Percentiles rank a stretch among this genome's conserved stretches.
Conservation (phyloP, 2,888 invertebrate genomes). For the Ischnura elegans region DNA sequence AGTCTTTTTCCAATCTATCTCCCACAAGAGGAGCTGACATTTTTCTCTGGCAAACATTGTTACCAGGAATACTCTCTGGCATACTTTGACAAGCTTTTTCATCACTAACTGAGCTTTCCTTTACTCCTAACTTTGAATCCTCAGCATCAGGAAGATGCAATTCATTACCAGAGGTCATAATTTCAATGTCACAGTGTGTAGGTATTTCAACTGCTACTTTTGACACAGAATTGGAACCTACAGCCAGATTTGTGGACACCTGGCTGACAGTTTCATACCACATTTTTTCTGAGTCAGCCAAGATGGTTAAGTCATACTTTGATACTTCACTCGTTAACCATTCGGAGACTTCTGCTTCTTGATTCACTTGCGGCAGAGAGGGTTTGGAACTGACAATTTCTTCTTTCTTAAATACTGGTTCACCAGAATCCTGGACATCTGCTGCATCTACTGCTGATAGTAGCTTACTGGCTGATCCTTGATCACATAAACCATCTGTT, state of each 20-base stretch:
- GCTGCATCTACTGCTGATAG: not conserved
- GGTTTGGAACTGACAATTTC: not conserved
- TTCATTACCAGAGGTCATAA: not conserved
- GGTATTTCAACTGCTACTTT: not conserved
- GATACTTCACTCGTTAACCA: not conserved
- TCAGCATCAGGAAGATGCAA: not conserved
- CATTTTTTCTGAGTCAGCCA: conserved; percentile 43
- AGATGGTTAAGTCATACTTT: not conserved
- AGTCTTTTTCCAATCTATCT: not conserved
- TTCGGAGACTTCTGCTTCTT: too few species aligned
- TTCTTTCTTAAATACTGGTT: not conserved
- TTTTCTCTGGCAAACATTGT: not conserved
- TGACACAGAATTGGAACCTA: not conserved
- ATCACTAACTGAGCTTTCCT: not conserved
- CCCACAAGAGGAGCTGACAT: not conserved
- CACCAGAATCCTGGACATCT: not conserved
- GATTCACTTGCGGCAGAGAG: not conserved
- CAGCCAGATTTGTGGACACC: not conserved
- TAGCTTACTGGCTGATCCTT: not conserved
- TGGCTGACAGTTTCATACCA: conserved; percentile 24
- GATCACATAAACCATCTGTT: not conserved
- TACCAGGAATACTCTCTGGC: not conserved
- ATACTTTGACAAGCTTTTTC: too few species aligned
- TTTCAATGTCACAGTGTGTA: not conserved
- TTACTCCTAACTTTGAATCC: not conserved